These are phyloP conservation scores for Nipponacmea schrenckii DNA, from an alignment of 2,888 invertebrate genomes.

Conservation along the genomic window DNA sequence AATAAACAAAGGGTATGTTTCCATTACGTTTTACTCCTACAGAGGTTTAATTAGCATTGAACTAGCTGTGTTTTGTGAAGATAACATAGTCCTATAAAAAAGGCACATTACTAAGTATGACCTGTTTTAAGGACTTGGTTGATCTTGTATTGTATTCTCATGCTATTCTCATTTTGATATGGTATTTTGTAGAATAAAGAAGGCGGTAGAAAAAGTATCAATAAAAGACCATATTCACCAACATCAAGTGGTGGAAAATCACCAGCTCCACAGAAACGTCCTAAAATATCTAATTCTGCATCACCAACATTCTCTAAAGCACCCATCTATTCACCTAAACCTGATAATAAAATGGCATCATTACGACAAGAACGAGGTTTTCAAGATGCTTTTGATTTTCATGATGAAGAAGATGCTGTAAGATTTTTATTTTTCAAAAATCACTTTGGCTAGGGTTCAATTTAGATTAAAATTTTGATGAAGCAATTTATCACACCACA, in stretches of 20 bases:
- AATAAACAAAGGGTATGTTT: background rate
- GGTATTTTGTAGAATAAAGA: background rate
- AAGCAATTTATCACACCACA: too few relatives aligned
- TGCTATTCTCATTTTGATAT: too few relatives aligned
- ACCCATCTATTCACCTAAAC: background rate
- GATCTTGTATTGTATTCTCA: too few relatives aligned
- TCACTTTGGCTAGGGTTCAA: too few relatives aligned
- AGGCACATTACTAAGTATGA: too few relatives aligned
- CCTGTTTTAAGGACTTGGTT: too few relatives aligned
- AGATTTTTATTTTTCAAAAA: background rate
- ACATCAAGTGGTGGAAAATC: background rate
- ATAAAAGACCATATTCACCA: constrained; percentile 5
- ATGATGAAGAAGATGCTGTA: background rate
- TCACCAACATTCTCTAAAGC: background rate
- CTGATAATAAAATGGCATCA: background rate
- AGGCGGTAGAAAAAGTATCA: background rate
- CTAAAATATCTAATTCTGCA: background rate
- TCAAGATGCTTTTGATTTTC: constrained; percentile 6
- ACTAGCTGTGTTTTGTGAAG: too few relatives aligned
- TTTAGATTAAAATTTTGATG: too few relatives aligned
- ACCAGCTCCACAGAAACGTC: background rate
- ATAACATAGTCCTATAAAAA: too few relatives aligned
- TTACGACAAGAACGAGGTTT: background rate
- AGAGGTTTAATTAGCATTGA: too few relatives aligned
- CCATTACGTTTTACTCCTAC: too few relatives aligned